A percentile compares a stretch with the other conserved stretches of the same genome.
phyloP scores from a whole-genome alignment of 2,113 vertebrate genomes.

The Vulpes vulpes region DNA sequence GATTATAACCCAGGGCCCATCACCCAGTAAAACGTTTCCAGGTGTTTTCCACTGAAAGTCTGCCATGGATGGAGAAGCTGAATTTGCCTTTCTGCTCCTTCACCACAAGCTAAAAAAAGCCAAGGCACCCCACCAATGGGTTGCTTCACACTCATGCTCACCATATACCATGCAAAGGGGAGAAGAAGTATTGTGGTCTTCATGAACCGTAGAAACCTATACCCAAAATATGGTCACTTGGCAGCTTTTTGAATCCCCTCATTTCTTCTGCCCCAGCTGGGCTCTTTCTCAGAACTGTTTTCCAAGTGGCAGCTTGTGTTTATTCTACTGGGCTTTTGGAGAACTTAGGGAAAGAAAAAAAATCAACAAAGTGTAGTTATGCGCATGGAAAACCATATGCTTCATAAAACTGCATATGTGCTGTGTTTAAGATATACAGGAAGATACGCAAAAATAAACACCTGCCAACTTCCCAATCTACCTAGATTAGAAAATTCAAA shows the following conservation, averaged over 20 bases:
- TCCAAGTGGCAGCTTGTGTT: conserved; percentile 77
- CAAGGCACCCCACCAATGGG: not conserved
- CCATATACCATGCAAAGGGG: not conserved
- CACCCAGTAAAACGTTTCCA: not conserved
- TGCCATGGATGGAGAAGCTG: not conserved
- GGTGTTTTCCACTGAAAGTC: not conserved
- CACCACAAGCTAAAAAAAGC: not conserved
- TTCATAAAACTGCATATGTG: conserved; percentile 57
- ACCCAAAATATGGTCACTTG: not conserved
- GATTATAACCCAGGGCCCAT: not conserved
- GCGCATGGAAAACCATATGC: conserved; percentile 78
- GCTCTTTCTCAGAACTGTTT: conserved; percentile 67
- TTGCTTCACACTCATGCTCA: not conserved
- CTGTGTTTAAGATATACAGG: conserved; percentile 35
- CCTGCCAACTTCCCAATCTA: conserved; percentile 63
- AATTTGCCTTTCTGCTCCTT: not conserved
- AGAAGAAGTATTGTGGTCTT: not conserved
- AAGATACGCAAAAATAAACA: conserved; percentile 69
- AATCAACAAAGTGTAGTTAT: conserved; percentile 70
- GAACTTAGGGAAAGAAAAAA: conserved; percentile 69
- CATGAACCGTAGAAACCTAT: not conserved
- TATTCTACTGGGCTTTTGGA: conserved; percentile 69
- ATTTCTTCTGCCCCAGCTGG: not conserved
- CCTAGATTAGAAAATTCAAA: conserved; percentile 48
- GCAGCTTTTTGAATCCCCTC: not conserved